These are phyloP conservation scores for Stenopsyche tienmushanensis DNA, from an alignment of 1,140 invertebrate genomes.

Conservation along the genomic window DNA sequence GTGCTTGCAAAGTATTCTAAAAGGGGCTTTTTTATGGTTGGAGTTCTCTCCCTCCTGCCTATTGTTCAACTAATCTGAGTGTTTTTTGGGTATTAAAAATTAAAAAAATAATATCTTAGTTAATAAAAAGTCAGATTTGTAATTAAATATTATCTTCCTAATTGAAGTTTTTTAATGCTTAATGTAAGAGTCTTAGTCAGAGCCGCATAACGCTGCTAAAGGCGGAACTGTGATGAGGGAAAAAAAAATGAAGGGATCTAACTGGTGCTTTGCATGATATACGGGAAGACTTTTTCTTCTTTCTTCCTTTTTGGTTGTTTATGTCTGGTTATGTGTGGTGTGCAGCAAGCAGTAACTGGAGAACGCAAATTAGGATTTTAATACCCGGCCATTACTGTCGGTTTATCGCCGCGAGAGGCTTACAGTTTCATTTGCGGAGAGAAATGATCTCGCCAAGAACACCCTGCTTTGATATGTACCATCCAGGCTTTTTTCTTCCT, in stretches of 20 bases:
- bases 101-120: no score
- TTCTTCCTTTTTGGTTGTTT: conserved; percentile 13
- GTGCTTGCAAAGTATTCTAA: no score
- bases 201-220: no score
- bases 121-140: no score
- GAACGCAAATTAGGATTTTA: conserved; percentile 41
- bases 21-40: no score
- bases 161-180: no score
- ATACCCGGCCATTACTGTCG: conserved; percentile 34
- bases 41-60: no score
- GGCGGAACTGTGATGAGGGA: neutral
- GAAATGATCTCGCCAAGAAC: conserved; percentile 30
- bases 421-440: conserved; percentile 34
- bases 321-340: neutral
- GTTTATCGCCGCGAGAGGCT: conserved; percentile 35
- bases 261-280: neutral
- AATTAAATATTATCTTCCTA: no score
- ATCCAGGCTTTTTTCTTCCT: neutral
- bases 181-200: no score
- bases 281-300: neutral
- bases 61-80: no score
- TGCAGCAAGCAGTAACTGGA: conserved; percentile 7
- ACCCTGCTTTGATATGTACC: conserved; percentile 30
- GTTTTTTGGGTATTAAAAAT: no score
- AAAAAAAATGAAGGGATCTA: neutral